phyloP scores from a whole-genome alignment of 2,113 vertebrate species.

The Syngnathus floridae region DNA sequence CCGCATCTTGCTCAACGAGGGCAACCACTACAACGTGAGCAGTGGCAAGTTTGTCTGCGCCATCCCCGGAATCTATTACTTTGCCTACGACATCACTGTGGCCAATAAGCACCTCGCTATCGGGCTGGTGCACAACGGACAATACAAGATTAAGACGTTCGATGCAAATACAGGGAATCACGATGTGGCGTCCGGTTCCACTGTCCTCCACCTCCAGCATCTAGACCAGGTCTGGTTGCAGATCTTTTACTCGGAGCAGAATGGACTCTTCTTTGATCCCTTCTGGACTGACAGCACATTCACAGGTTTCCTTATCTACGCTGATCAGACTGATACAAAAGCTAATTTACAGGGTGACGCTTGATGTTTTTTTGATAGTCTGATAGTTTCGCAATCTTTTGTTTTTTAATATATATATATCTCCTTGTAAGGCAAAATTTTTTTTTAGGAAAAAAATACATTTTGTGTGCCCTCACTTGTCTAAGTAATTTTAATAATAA shows the following conservation, averaged over 20 bases:
- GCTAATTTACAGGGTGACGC: constrained; percentile 41
- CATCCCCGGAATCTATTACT: constrained; percentile 90
- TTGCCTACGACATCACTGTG: constrained; percentile 92
- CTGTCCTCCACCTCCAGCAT: constrained; percentile 79
- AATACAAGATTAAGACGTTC: constrained; percentile 93
- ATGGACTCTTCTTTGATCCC: constrained; percentile 92
- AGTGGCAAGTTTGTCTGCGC: constrained; percentile 88
- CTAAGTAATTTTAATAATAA: too few species aligned
- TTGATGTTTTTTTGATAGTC: constrained; percentile 7
- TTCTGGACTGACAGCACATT: constrained; percentile 98
- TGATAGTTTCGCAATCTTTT: neutral
- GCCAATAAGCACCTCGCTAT: constrained; percentile 96
- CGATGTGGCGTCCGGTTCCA: constrained; percentile 90
- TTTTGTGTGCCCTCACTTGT: too few species aligned
- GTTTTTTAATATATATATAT: neutral
- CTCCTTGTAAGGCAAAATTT: neutral
- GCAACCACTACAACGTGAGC: constrained; percentile 83
- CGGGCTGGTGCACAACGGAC: constrained; percentile 90
- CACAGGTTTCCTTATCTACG: constrained; percentile 91
- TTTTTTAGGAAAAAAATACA: too few species aligned
- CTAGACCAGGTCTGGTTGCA: constrained; percentile 94
- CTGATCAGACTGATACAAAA: constrained; percentile 74
- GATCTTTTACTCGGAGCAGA: constrained; percentile 96
- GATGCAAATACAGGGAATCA: constrained; percentile 95
- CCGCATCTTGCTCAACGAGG: constrained; percentile 91